Conservation (phyloP, 2,113 vertebrate genomes). For the Chloroceryle aenea region DNA sequence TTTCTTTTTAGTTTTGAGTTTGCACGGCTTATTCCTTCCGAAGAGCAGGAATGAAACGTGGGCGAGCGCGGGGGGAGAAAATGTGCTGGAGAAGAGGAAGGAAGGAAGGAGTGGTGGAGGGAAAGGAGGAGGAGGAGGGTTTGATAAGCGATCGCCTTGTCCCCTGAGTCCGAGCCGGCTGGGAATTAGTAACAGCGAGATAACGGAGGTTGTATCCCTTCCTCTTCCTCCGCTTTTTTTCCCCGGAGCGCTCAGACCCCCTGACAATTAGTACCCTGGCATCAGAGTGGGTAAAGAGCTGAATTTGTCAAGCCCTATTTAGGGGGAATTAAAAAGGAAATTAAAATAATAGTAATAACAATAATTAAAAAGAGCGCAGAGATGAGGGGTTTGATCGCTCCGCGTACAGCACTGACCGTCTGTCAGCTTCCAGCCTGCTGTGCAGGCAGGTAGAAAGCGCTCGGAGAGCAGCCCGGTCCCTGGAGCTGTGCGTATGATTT, state of each 20-base stretch:
- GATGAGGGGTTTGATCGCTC: neutral
- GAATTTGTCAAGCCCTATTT: neutral
- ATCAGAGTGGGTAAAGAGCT: neutral
- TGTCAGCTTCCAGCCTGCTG: neutral
- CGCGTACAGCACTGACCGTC: neutral
- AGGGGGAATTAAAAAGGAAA: neutral
- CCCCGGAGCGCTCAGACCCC: neutral
- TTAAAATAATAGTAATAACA: neutral
- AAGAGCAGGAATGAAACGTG: conserved; percentile 35
- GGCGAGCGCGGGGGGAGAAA: conserved; percentile 35
- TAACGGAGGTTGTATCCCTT: conserved; percentile 12
- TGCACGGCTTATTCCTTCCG: neutral
- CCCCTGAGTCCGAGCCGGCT: conserved; percentile 22
- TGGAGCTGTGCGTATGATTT: neutral
- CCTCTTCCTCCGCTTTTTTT: neutral
- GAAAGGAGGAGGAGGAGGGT: conserved; percentile 1
- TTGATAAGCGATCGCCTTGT: conserved; percentile 54
- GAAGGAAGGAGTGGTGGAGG: conserved; percentile 44
- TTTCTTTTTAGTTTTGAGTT: conserved; percentile 7
- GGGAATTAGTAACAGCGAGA: conserved; percentile 53
- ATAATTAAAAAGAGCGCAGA: neutral
- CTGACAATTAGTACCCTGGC: neutral
- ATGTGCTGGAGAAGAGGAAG: conserved; percentile 33
- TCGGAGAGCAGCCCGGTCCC: neutral
- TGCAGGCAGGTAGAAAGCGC: neutral